These are phyloP conservation scores for Cyclopterus lumpus DNA, from an alignment of 2,797 vertebrate genomes.

Conservation along the genomic window DNA sequence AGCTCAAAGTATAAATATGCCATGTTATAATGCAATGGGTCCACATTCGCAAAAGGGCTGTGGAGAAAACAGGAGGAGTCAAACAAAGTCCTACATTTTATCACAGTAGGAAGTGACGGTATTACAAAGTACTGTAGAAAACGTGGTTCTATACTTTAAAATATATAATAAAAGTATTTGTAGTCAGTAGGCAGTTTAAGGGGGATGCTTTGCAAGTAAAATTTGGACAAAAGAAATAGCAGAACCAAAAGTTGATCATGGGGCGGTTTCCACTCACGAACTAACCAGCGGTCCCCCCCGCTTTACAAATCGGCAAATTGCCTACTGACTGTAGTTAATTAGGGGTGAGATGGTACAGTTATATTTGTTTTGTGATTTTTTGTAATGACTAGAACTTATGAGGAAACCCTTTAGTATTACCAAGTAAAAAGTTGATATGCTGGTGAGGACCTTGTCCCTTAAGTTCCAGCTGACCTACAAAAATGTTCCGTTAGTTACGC, in stretches of 20 bases:
- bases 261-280: too few relatives aligned
- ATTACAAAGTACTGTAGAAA: background rate
- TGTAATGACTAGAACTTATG: background rate
- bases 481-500: conserved; percentile 54
- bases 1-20: conserved; percentile 99
- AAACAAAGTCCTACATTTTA: conserved; percentile 21
- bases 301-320: background rate
- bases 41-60: conserved; percentile 99
- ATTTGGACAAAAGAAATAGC: background rate
- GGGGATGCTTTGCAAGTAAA: background rate
- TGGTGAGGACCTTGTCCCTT: background rate
- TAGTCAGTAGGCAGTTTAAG: background rate
- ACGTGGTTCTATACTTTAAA: background rate
- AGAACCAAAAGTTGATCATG: too few relatives aligned
- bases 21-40: conserved; percentile 99
- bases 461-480: background rate
- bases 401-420: too few relatives aligned
- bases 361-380: background rate
- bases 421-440: background rate
- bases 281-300: too few relatives aligned
- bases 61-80: conserved; percentile 77
- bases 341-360: too few relatives aligned
- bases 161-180: background rate
- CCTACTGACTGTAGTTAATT: background rate
- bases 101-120: background rate